phyloP scores from a whole-genome alignment of 2,888 invertebrate genomes.

The Drosophila putrida region DNA sequence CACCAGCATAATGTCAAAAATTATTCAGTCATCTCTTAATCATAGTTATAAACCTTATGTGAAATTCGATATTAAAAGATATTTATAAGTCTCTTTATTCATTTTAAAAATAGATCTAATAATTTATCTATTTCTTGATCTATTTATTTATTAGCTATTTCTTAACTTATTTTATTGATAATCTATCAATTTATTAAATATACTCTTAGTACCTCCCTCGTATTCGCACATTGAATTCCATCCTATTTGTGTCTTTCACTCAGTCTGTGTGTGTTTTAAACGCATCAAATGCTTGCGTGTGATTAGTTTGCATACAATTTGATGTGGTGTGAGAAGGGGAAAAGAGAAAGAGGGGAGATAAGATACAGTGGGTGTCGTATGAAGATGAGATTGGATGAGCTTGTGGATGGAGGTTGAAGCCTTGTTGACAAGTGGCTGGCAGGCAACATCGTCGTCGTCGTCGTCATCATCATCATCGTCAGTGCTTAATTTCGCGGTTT shows the following conservation, averaged over 20 bases:
- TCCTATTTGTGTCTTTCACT: constrained; percentile 32
- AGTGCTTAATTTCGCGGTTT: constrained; percentile 70
- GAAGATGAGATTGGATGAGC: constrained; percentile 60
- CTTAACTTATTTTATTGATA: no score
- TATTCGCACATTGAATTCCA: constrained; percentile 23
- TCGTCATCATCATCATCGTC: constrained; percentile 44
- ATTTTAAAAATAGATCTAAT: no score
- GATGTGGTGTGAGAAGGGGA: constrained; percentile 27
- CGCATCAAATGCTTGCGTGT: constrained; percentile 80
- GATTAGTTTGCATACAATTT: constrained; percentile 79
- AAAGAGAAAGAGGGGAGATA: background rate
- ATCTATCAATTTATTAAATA: background rate
- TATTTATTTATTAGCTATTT: no score
- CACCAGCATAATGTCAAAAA: no score
- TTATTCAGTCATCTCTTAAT: no score
- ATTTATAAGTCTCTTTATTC: no score
- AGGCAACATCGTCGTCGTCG: constrained; percentile 34
- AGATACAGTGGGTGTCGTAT: constrained; percentile 26
- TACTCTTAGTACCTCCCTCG: constrained; percentile 31
- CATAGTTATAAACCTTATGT: no score
- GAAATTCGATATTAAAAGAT: no score
- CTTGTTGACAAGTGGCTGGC: constrained; percentile 75
- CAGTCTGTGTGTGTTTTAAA: constrained; percentile 66
- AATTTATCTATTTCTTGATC: no score
- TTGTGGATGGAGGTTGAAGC: constrained; percentile 55